Evolutionary conservation across 2,797 vertebrate genomes (phyloP), one percentile per base, ranked within the genome.

Genomic region (Alfaro cultratus): DNA sequence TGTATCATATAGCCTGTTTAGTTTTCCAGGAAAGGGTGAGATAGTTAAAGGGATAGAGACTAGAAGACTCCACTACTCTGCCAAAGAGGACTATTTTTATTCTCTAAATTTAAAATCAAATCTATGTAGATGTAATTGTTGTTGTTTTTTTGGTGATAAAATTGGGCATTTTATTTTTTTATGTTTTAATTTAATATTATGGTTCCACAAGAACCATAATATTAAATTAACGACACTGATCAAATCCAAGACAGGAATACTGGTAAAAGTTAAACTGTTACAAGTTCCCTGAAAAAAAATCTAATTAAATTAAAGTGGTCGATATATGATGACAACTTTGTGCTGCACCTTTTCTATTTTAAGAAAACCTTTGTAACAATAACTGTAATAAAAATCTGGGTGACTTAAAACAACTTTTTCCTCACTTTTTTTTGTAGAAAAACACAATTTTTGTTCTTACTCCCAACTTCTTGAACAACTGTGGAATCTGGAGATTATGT

Each of bases 1-100:
- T 94, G 91, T 94, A 70, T 94, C 80, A 94, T 93, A 94, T 92
- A 74, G 39, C 70, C 60, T 85, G 49, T 81, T 91, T 80, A 86
- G 90, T 91, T 85, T 81, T 84, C 13, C 80, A 73, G 73, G 90
- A 91, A 82, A 84, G 67, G 39, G 11, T 29, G 67, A 53, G 73
- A 77, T 64, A 79, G 45, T 75, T 76, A 72, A 49, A 78, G 74
- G 81, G 76, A 77, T 79, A 81, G 43, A 70, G 47, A 41, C 75
- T 76, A 12, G 41, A n/a, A 67, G 86, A 75, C 79, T 81, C 55
- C 75, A 71, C 67, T 77, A 73, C 73, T 31, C 60, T 72, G 9
- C 29, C 55, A 78, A 74, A 31, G 4, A 49, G 49, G 15, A 85
- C 29, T 31, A 51, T 13, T 70, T 39, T 57, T n/a, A 47, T 55